Percentiles rank a stretch among this genome's conserved stretches.
Conservation (phyloP, 2,113 vertebrate genomes). For the Petromus typicus region DNA sequence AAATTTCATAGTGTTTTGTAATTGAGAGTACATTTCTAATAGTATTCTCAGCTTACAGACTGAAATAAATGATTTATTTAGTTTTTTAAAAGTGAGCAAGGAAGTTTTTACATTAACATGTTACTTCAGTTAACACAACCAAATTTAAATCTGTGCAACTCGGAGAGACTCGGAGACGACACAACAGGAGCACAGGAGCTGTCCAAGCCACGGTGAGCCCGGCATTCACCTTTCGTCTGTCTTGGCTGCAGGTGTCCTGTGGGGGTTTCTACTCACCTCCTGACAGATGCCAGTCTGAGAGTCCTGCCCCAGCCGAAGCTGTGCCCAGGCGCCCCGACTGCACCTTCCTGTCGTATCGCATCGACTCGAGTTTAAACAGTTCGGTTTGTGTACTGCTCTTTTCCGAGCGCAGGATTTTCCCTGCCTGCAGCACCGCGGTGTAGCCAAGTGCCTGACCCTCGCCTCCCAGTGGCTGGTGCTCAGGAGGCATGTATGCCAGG, state of each 20-base stretch:
- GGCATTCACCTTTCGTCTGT: background rate
- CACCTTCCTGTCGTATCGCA: no score
- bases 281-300: background rate
- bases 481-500: fast-evolving
- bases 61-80: constrained; percentile 44
- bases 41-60: constrained; percentile 45
- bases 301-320: background rate
- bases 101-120: constrained; percentile 3
- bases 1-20: constrained; percentile 66
- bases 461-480: no score
- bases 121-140: background rate
- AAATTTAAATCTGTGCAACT: background rate
- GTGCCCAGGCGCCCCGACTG: background rate
- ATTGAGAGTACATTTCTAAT: constrained; percentile 31
- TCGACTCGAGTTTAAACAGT: background rate
- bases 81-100: constrained; percentile 41
- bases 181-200: background rate
- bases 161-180: background rate
- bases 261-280: background rate
- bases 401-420: background rate
- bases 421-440: background rate
- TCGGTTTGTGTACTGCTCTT: no score
- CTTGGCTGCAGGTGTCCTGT: background rate
- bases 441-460: background rate
- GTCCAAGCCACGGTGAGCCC: no score